Conservation (phyloP, 2,113 vertebrate genomes). For the Ageneiosus marmoratus region DNA sequence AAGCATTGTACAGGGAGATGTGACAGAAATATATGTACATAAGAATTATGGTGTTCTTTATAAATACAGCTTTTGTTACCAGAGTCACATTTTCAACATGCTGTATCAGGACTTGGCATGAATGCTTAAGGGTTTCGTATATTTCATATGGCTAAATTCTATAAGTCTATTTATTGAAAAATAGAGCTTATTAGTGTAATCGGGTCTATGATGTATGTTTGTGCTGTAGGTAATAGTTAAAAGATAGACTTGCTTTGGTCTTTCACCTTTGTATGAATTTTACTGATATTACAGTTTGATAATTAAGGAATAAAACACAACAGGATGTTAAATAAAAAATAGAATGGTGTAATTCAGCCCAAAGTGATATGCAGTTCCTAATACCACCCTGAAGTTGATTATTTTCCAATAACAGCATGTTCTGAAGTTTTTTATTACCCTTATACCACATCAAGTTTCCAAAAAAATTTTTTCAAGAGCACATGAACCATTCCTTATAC, state of each 20-base stretch:
- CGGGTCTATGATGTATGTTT: slow-evolving; percentile 5
- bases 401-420: neutral
- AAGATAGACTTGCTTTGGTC: neutral
- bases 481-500: neutral
- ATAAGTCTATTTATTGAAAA: slow-evolving; percentile 4
- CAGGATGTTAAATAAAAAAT: too few species aligned
- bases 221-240: neutral
- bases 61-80: slow-evolving; percentile 54
- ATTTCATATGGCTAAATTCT: slow-evolving; percentile 55
- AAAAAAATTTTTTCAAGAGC: neutral
- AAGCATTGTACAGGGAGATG: slow-evolving; percentile 53
- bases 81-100: slow-evolving; percentile 51
- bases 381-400: neutral
- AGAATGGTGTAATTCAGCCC: neutral
- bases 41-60: slow-evolving; percentile 59
- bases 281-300: neutral
- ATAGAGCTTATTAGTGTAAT: neutral
- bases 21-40: slow-evolving; percentile 58
- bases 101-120: slow-evolving; percentile 45
- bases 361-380: neutral
- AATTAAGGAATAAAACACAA: neutral
- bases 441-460: neutral
- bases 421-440: neutral
- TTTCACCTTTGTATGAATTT: slow-evolving; percentile 4
- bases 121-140: slow-evolving; percentile 42